Percentiles rank a stretch among this genome's conserved stretches.
Evolutionary conservation across 2,888 invertebrate species (phyloP).

Genomic region (Ctenicera cuprea): DNA sequence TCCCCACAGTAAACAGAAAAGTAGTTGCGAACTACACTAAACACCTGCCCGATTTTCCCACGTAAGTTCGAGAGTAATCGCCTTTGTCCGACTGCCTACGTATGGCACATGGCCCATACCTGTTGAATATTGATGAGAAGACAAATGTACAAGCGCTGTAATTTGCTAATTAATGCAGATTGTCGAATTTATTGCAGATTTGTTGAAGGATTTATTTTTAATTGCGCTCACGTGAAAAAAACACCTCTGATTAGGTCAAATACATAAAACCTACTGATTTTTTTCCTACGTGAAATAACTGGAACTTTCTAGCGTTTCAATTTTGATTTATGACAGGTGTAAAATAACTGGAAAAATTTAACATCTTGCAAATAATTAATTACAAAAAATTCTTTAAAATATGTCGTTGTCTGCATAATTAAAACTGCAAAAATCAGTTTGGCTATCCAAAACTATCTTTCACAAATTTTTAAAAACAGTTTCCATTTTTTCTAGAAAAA

Average conservation of each 20-base stretch:
- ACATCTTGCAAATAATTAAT: too few relatives aligned
- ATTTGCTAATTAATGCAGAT: slow-evolving; percentile 68
- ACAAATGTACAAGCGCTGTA: slow-evolving; percentile 63
- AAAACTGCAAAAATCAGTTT: too few relatives aligned
- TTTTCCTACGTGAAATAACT: not conserved
- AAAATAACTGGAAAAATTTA: not conserved
- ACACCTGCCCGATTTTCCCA: slow-evolving; percentile 71
- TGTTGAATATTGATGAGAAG: slow-evolving; percentile 66
- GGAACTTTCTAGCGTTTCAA: slow-evolving; percentile 10
- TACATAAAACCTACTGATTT: slow-evolving; percentile 3
- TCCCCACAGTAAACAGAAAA: slow-evolving; percentile 58
- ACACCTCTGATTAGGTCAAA: slow-evolving; percentile 18
- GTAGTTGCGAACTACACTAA: slow-evolving; percentile 58
- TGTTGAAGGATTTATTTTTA: slow-evolving; percentile 44
- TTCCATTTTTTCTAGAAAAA: too few relatives aligned
- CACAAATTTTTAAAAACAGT: too few relatives aligned
- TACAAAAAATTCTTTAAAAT: not conserved
- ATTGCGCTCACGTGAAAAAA: slow-evolving; percentile 26
- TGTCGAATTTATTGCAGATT: slow-evolving; percentile 51
- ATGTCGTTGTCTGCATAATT: too few relatives aligned
- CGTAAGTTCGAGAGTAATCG: slow-evolving; percentile 59
- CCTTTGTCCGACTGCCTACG: slow-evolving; percentile 53
- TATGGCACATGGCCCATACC: slow-evolving; percentile 61
- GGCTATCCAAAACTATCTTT: too few relatives aligned
- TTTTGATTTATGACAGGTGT: slow-evolving; percentile 3